Evolutionary conservation across 2,888 invertebrate genomes (phyloP), one percentile per base, ranked within the genome.

Genomic region (Geophilus truncorum): DNA sequence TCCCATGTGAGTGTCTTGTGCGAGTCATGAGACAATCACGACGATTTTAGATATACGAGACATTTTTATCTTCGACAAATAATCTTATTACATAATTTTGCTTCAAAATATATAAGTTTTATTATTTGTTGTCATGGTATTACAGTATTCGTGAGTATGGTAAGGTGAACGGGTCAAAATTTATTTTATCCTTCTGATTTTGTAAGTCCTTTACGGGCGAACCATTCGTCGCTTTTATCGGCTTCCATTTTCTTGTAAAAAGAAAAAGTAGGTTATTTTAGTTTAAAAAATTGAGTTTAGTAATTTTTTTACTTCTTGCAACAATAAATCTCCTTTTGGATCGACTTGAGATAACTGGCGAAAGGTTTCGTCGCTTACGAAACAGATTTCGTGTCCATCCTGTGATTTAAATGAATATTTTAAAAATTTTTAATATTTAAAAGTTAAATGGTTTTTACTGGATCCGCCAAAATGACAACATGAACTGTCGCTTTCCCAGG

Each of bases 361-460:
- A 89, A 97, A 99, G 45, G 93, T 96, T 89, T 97, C 97, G 85
- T 97, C 97, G 83, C 97, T 98, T 5, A 98, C 98, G 88, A 98
- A 98, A 88, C 98, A 98, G 83, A 99, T 98, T 90, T 99, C 98
- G 87, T 98, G 98, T 0, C 92, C 95, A 88, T 98, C 96, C 92
- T 92, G 51, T 82, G 82, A 82, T n/a, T n/a, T n/a, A n/a, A n/a
- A n/a, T n/a, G n/a, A n/a, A n/a, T n/a, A n/a, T n/a, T n/a, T n/a
- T n/a, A n/a, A n/a, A n/a, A n/a, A n/a, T n/a, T n/a, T n/a, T n/a
- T n/a, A n/a, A n/a, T n/a, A n/a, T n/a, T n/a, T n/a, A n/a, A n/a
- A n/a, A n/a, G n/a, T n/a, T n/a, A n/a, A n/a, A n/a, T n/a, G n/a
- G n/a, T n/a, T n/a, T n/a, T 87, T 86, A 91, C 92, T 0, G 98